Evolutionary conservation across 1,140 invertebrate genomes (phyloP).

Genomic region (Maconellicoccus hirsutus): DNA sequence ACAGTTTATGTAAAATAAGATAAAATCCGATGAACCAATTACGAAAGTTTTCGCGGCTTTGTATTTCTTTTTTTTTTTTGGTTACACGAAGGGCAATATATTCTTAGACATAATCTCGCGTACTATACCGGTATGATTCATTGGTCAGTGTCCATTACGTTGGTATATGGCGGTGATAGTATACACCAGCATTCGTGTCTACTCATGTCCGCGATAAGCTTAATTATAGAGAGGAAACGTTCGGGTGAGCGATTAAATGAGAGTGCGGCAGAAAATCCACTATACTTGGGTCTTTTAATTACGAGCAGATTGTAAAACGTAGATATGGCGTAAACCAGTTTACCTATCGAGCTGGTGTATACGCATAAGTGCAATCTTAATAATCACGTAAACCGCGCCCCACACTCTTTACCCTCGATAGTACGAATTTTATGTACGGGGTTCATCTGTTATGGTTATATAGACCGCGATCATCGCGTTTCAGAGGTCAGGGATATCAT

Average conservation of each 20-base stretch:
- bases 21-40: background rate
- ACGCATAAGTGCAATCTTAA: constrained; percentile 10
- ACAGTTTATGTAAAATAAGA: background rate
- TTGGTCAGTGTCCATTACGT: background rate
- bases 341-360: constrained; percentile 10
- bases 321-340: constrained; percentile 17
- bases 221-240: constrained; percentile 13
- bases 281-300: constrained; percentile 16
- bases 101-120: too few species aligned
- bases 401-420: background rate
- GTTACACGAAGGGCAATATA: background rate
- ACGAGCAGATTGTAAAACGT: constrained; percentile 13
- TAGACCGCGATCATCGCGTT: too few species aligned
- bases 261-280: background rate
- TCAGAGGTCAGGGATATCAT: too few species aligned
- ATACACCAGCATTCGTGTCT: background rate
- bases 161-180: too few species aligned
- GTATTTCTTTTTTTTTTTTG: too few species aligned
- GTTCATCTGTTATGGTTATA: too few species aligned
- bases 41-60: too few species aligned
- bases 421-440: too few species aligned
- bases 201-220: background rate
- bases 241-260: constrained; percentile 17
- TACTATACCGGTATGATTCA: background rate
- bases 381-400: background rate